Conservation (phyloP, 2,888 invertebrate species). For the Amaurobius ferox region DNA sequence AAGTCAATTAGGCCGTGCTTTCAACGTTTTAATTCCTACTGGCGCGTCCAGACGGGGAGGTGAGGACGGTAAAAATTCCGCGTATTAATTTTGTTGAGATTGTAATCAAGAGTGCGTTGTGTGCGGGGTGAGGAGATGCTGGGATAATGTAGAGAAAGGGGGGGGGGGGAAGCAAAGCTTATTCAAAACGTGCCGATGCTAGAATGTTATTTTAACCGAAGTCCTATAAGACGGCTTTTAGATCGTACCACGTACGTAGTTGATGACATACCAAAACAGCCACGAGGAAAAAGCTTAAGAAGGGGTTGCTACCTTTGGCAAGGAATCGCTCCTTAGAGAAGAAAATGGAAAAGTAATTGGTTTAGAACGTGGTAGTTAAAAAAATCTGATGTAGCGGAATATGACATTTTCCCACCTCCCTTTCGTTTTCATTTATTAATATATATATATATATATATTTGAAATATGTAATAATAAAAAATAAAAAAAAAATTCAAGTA, state of each 20-base stretch:
- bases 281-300: slow-evolving; percentile 22
- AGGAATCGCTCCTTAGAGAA: not conserved
- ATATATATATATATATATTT: too few relatives aligned
- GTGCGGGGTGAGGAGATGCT: not conserved
- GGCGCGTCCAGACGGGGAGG: slow-evolving; percentile 1
- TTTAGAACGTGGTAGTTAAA: too few relatives aligned
- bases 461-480: too few relatives aligned
- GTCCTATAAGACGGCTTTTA: slow-evolving; percentile 54
- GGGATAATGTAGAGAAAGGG: not conserved
- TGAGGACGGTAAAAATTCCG: slow-evolving; percentile 60
- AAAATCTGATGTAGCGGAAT: too few relatives aligned
- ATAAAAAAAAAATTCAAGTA: too few relatives aligned
- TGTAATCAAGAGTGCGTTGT: slow-evolving; percentile 64
- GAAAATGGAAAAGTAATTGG: too few relatives aligned
- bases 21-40: slow-evolving; percentile 69
- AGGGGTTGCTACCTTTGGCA: slow-evolving; percentile 32
- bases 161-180: slow-evolving; percentile 5
- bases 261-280: slow-evolving; percentile 66
- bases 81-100: slow-evolving; percentile 72
- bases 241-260: slow-evolving; percentile 49
- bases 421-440: not conserved
- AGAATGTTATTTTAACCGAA: slow-evolving; percentile 66
- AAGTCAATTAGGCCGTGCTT: slow-evolving; percentile 70
- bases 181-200: slow-evolving; percentile 68
- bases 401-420: not conserved